Conservation (phyloP, 2,888 invertebrate species). For the Melanotus villosus region DNA sequence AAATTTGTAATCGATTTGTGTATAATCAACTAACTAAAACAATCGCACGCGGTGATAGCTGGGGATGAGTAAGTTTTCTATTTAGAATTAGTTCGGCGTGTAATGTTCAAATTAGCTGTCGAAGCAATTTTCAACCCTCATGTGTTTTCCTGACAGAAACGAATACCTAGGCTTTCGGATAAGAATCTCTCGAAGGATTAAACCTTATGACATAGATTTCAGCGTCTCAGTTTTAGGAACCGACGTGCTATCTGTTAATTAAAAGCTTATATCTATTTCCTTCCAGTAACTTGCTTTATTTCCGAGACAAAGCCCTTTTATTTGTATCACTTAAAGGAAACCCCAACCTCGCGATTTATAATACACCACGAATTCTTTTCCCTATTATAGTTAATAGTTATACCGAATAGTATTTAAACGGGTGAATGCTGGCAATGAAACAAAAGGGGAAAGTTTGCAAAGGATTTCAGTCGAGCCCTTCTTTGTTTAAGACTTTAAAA, state of each 20-base stretch:
- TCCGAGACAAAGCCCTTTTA: not conserved
- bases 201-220: constrained; percentile 9
- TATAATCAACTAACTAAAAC: too few relatives aligned
- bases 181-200: constrained; percentile 7
- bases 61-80: not conserved
- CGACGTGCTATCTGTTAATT: constrained; percentile 14
- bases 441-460: too few relatives aligned
- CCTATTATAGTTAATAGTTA: not conserved
- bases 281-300: not conserved
- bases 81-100: not conserved
- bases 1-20: too few relatives aligned
- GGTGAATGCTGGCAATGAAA: too few relatives aligned
- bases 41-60: too few relatives aligned
- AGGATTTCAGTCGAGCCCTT: too few relatives aligned
- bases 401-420: too few relatives aligned
- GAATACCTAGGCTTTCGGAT: constrained; percentile 10
- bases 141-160: constrained; percentile 12
- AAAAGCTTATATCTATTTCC: constrained; percentile 18
- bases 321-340: not conserved
- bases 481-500: too few relatives aligned
- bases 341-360: not conserved
- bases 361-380: not conserved
- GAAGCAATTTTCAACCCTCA: constrained; percentile 4
- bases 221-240: constrained; percentile 9
- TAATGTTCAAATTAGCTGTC: constrained; percentile 14